These are phyloP conservation scores for Malthinus flaveolus DNA, from an alignment of 2,888 invertebrate species.

Conservation along the genomic window DNA sequence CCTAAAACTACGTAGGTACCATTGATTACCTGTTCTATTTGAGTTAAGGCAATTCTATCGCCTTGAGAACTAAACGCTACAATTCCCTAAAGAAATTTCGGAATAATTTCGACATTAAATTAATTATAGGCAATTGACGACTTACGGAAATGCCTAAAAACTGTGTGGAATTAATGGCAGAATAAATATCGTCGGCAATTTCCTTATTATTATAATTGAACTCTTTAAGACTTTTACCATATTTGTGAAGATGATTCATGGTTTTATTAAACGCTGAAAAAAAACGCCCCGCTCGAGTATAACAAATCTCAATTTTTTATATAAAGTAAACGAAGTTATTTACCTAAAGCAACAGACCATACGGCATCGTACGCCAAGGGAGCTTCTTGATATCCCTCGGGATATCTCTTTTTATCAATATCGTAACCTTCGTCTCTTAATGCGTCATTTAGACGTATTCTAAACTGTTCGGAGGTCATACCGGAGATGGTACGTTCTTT, in stretches of 20 bases:
- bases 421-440: slow-evolving; percentile 82
- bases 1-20: slow-evolving; percentile 94
- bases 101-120: not conserved
- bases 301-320: slow-evolving; percentile 8
- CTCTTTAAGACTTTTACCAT: slow-evolving; percentile 85
- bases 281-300: too few relatives aligned
- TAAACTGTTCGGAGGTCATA: slow-evolving; percentile 93
- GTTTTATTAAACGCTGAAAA: slow-evolving; percentile 92
- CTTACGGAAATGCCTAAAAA: slow-evolving; percentile 97
- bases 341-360: slow-evolving; percentile 96
- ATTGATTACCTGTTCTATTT: slow-evolving; percentile 95
- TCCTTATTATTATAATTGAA: slow-evolving; percentile 95
- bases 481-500: slow-evolving; percentile 92
- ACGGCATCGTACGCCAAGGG: slow-evolving; percentile 99
- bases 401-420: slow-evolving; percentile 83
- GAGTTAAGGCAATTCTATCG: slow-evolving; percentile 96
- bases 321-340: slow-evolving; percentile 22
- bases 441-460: slow-evolving; percentile 79
- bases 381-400: slow-evolving; percentile 96
- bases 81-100: slow-evolving; percentile 71
- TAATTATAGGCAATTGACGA: slow-evolving; percentile 35
- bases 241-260: slow-evolving; percentile 80
- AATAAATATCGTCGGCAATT: slow-evolving; percentile 94
- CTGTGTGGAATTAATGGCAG: slow-evolving; percentile 97
- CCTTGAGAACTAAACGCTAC: slow-evolving; percentile 99